Evolutionary conservation across 2,797 vertebrate species (phyloP), one percentile per base, ranked within the genome.

Genomic region (Myotis findleyi): DNA sequence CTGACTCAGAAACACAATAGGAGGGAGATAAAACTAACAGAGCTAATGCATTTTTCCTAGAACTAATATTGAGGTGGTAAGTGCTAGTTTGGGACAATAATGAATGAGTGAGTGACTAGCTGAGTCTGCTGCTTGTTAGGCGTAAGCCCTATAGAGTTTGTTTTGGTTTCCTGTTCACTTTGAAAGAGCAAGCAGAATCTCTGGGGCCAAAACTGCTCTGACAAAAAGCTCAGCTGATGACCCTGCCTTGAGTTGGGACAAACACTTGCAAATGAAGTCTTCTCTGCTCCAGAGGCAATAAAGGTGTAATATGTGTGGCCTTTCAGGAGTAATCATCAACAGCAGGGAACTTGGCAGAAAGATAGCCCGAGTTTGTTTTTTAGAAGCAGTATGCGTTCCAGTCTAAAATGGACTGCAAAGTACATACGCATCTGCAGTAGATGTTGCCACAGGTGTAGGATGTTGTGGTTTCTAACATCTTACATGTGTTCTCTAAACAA

Each of bases 401-500:
- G 71, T 91, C 89, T 93, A 92, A 94, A 90, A 27, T 68, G 80
- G 82, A 20, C 76, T 91, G 71, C 47, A 69, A 23, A 87, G 93
- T 51, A 64, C 69, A 69, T 92, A 93, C 88, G 93, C 98, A 97
- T 98, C 97, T 98, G 98, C 66, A 96, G 83, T 69, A 7, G 7
- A 11, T 97, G 96, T 98, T 98, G 97, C 98, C 96, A 97, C 98
- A 98, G 98, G 97, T 98, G 97, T 97, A 96, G 97, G 96, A 96
- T 97, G 96, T 97, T 98, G 95, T 95, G 97, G 73, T 92, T 97
- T 95, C 98, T 98, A 97, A 97, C 94, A 77, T 97, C 97, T 98
- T 96, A 97, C 97, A 97, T 94, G 93, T 96, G 97, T 97, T 98
- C 93, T 96, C 96, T 94, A 97, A 98, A 98, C 97, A 98, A 97